Conservation (phyloP, 1,140 invertebrate genomes). For the Coptotermes formosanus region DNA sequence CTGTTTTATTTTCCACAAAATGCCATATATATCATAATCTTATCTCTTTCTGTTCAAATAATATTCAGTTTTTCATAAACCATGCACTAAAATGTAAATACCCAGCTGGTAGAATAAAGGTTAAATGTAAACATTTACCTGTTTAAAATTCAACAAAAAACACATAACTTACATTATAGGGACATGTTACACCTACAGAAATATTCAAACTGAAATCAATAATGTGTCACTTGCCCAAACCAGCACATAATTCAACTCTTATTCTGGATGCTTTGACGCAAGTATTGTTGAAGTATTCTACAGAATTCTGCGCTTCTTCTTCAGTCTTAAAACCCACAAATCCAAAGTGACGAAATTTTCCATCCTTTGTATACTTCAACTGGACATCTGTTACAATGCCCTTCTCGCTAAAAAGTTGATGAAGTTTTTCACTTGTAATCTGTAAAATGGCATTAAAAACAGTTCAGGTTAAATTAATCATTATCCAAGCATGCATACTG, state of each 20-base stretch:
- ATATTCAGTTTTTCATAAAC: no score
- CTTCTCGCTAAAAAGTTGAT: conserved; percentile 72
- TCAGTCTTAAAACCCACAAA: conserved; percentile 86
- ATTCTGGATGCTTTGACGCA: conserved; percentile 81
- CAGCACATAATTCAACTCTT: conserved; percentile 71
- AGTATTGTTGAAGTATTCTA: conserved; percentile 77
- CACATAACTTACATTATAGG: no score
- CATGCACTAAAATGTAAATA: no score
- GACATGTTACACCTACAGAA: no score
- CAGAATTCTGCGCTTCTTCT: conserved; percentile 72
- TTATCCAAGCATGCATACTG: no score
- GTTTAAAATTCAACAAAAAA: no score
- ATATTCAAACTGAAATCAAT: conserved; percentile 5
- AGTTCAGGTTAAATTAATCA: no score
- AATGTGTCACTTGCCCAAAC: conserved; percentile 55
- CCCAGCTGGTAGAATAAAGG: no score
- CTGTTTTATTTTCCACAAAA: no score
- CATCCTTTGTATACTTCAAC: conserved; percentile 87
- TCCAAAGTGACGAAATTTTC: conserved; percentile 87
- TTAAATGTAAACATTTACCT: no score
- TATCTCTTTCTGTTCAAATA: no score
- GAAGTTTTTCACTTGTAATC: conserved; percentile 76
- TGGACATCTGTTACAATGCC: conserved; percentile 89
- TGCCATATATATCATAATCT: no score
- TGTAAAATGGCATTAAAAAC: conserved; percentile 47